Conservation (phyloP, 2,888 invertebrate species). For the Microchrysa polita region DNA sequence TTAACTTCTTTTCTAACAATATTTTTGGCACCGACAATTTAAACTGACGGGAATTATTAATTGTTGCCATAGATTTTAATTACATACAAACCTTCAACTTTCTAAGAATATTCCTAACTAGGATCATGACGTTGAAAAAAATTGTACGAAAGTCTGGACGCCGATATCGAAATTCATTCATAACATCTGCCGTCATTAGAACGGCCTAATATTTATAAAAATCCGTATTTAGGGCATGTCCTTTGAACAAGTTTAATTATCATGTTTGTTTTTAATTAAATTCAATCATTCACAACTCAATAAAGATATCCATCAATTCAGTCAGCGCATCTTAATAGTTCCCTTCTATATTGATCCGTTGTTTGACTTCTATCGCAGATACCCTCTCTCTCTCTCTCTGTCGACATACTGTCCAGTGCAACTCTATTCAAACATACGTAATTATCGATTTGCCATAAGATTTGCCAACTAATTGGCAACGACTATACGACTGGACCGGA, state of each 20-base stretch:
- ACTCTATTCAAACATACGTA: not conserved
- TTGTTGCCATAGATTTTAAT: too few relatives aligned
- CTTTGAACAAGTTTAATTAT: not conserved
- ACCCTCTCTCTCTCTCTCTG: not conserved
- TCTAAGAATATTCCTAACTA: too few relatives aligned
- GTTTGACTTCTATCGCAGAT: too few relatives aligned
- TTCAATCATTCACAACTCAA: constrained; percentile 5
- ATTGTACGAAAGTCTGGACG: too few relatives aligned
- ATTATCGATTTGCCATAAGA: constrained; percentile 10
- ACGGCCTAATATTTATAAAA: too few relatives aligned
- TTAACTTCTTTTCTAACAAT: too few relatives aligned
- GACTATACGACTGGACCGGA: not conserved
- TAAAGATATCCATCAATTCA: not conserved
- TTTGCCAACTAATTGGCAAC: constrained; percentile 34
- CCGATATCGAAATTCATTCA: too few relatives aligned
- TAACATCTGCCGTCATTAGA: too few relatives aligned
- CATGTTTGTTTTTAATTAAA: constrained; percentile 43
- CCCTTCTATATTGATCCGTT: not conserved
- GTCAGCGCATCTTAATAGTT: not conserved
- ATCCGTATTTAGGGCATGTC: not conserved
- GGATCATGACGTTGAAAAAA: too few relatives aligned
- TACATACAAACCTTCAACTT: too few relatives aligned
- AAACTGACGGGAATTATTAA: too few relatives aligned
- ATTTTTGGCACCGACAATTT: too few relatives aligned
- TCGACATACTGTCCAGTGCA: not conserved